phyloP scores from a whole-genome alignment of 2,113 vertebrate genomes.

The Silurus asotus region DNA sequence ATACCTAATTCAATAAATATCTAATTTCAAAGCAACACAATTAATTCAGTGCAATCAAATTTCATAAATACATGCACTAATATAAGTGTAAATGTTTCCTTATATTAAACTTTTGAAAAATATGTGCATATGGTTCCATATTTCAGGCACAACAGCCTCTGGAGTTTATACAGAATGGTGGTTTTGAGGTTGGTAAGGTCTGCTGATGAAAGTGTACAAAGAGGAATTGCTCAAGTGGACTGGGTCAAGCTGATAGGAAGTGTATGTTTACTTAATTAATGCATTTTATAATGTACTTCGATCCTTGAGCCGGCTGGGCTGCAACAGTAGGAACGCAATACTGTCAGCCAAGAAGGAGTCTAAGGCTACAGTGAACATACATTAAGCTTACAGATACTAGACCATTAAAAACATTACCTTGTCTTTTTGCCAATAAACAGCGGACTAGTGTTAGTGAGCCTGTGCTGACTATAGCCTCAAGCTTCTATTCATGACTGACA shows the following conservation, averaged over 20 bases:
- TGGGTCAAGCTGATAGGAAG: neutral
- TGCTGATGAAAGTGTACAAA: neutral
- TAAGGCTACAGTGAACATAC: too few species aligned
- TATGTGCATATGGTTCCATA: neutral
- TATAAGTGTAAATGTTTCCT: neutral
- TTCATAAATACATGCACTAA: neutral
- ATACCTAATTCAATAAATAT: neutral
- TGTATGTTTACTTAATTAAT: slow-evolving; percentile 1
- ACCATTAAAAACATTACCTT: neutral
- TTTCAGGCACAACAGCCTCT: neutral
- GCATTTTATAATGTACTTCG: neutral
- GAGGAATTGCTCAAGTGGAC: neutral
- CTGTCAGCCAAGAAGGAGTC: neutral
- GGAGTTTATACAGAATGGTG: neutral
- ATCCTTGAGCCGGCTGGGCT: neutral
- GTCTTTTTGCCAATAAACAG: neutral
- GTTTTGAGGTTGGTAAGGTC: neutral
- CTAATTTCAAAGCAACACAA: neutral
- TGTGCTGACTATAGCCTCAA: neutral
- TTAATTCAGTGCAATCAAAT: neutral
- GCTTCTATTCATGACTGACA: neutral
- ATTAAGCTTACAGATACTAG: neutral
- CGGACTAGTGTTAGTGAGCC: neutral
- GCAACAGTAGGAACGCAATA: neutral
- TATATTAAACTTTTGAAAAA: slow-evolving; percentile 1